These are phyloP conservation scores for Hermetia illucens DNA, from an alignment of 1,140 invertebrate genomes.

Conservation along the genomic window DNA sequence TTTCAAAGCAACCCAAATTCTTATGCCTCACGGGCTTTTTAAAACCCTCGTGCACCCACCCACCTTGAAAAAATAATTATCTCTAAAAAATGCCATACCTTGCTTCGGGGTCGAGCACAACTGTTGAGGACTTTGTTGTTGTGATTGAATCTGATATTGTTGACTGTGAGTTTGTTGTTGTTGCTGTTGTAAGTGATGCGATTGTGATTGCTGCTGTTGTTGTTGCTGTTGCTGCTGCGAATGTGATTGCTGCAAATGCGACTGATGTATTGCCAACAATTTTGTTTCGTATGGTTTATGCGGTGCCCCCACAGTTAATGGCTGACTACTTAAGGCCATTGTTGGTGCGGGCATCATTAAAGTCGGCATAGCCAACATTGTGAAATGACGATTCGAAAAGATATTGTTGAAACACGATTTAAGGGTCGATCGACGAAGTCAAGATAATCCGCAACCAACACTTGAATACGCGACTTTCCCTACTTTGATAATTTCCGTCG, in stretches of 20 bases:
- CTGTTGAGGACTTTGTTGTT: constrained; percentile 28
- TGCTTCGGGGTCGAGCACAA: constrained; percentile 24
- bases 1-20: too few species aligned
- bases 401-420: too few species aligned
- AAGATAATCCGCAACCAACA: too few species aligned
- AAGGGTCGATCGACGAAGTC: too few species aligned
- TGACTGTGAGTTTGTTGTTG: constrained; percentile 19
- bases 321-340: constrained; percentile 29
- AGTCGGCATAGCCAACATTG: constrained; percentile 30
- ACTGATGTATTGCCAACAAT: constrained; percentile 27
- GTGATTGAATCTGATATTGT: constrained; percentile 27
- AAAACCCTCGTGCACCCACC: too few species aligned
- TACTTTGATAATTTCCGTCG: too few species aligned
- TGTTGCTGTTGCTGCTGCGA: constrained; percentile 20
- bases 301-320: constrained; percentile 20
- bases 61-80: too few species aligned
- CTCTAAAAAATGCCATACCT: constrained; percentile 17
- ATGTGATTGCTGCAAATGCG: constrained; percentile 24
- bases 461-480: too few species aligned
- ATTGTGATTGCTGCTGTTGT: constrained; percentile 11
- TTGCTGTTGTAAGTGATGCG: constrained; percentile 6
- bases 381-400: background rate
- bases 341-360: constrained; percentile 30
- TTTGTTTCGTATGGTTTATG: constrained; percentile 28
- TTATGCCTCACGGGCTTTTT: too few species aligned